Evolutionary conservation across 1,140 invertebrate genomes (phyloP).

Genomic region (Drosophila arizonae): DNA sequence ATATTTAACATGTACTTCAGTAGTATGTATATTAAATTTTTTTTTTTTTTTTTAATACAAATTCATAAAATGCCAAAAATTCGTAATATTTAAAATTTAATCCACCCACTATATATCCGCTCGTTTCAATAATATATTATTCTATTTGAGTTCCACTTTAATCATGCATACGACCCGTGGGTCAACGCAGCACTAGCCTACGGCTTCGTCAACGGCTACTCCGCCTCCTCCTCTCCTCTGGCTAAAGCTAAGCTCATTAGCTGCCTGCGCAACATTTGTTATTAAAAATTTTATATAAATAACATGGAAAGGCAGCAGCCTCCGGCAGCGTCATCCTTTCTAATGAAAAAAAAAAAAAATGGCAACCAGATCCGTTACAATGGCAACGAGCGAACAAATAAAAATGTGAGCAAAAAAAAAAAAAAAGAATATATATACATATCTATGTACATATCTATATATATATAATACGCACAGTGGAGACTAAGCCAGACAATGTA

Average conservation of each 20-base stretch:
- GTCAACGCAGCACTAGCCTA: not conserved
- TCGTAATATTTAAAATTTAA: too few species aligned
- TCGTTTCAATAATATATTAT: too few species aligned
- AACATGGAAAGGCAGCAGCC: conserved; percentile 1
- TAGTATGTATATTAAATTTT: too few species aligned
- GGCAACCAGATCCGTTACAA: conserved; percentile 58
- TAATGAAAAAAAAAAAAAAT: conserved; percentile 33
- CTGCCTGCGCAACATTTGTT: conserved; percentile 43
- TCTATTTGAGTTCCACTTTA: too few species aligned
- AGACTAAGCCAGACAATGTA: conserved; percentile 31
- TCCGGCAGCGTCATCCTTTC: conserved; percentile 30
- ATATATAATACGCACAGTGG: conserved; percentile 28
- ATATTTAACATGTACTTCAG: too few species aligned
- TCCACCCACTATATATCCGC: too few species aligned
- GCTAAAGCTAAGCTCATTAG: conserved; percentile 69
- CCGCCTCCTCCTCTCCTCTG: not conserved
- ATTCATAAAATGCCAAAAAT: too few species aligned
- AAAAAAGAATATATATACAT: conserved; percentile 1
- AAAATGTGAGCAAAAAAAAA: conserved; percentile 18
- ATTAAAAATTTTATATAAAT: conserved; percentile 65
- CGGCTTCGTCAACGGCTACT: too few species aligned
- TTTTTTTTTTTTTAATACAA: too few species aligned
- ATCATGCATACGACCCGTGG: conserved; percentile 11
- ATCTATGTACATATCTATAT: too few species aligned
- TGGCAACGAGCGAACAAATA: conserved; percentile 51